Evolutionary conservation across 2,113 vertebrate genomes (phyloP), one percentile per base, ranked within the genome.

Genomic region (Amazona guildingii): DNA sequence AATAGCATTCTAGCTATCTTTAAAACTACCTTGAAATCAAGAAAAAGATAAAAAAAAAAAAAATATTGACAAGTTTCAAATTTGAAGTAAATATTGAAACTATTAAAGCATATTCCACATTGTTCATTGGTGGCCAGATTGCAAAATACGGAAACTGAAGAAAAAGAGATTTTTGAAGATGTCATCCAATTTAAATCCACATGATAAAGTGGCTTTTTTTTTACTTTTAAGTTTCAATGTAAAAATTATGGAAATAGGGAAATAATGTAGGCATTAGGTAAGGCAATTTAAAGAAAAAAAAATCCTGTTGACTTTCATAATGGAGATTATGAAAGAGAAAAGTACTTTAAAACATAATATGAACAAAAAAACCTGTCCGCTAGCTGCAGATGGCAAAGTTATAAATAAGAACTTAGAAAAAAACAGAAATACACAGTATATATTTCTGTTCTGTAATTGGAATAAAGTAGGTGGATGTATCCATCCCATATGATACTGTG

Each of bases 381-480:
- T 92, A 54, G n/a, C 10, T 92, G 33, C 90, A 94, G 90, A 96
- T 89, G 92, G 70, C 64, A 67, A 61, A 92, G 89, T 68, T 67
- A 94, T 64, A 97, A 93, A 93, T 72, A 95, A 70, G 2, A 17
- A 37, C 16, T 57, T 41, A 37, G 13, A 70, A 95, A 86, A 84
- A 74, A 37, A 1, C 9, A 84, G 51, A 89, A 89, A 68, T 72
- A 55, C 6, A 35, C 6, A 33, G 19, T 69, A 15, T 81, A n/a
- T 77, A n/a, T 70, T 91, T 92, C 61, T 86, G 46, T 72, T 91
- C 90, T 89, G 55, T 89, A 84, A 79, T 85, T 94, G 74, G 84
- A 84, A 68, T 51, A 51, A 59, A 64, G 87, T 80, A 87, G 92
- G 78, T 72, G 69, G 81, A 78, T 86, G 11, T 46, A 86, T 25